Conservation (phyloP, 2,113 vertebrate genomes). For the Pimephales promelas region DNA sequence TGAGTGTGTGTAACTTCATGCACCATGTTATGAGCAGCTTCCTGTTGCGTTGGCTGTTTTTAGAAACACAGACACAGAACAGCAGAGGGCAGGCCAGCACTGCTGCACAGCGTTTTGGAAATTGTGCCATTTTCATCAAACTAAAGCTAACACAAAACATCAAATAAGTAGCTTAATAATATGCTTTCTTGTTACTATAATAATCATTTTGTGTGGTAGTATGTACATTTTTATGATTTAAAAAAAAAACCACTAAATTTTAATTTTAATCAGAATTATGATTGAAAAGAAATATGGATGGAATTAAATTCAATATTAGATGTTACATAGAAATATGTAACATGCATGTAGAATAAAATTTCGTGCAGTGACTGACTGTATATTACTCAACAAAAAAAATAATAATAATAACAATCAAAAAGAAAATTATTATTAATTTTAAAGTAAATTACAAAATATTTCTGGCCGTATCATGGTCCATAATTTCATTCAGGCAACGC, state of each 20-base stretch:
- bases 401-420: not conserved
- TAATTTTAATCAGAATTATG: not conserved
- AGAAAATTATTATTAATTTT: not conserved
- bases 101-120: constrained; percentile 68
- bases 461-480: not conserved
- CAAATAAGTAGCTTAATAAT: not conserved
- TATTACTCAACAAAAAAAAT: not conserved
- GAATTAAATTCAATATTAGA: not conserved
- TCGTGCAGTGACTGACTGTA: not conserved
- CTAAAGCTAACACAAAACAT: not conserved
- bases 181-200: not conserved
- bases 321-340: not conserved
- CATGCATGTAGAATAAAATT: not conserved
- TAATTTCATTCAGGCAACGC: not conserved
- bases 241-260: not conserved
- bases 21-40: not conserved
- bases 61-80: constrained; percentile 66
- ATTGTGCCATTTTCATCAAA: not conserved
- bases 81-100: constrained; percentile 88
- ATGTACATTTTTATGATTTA: not conserved
- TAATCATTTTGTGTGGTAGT: not conserved
- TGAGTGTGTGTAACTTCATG: not conserved
- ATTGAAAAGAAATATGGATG: not conserved
- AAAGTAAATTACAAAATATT: not conserved
- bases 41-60: constrained; percentile 2